Evolutionary conservation across 2,797 vertebrate genomes (phyloP), one percentile per base, ranked within the genome.

Genomic region (Morus bassanus): DNA sequence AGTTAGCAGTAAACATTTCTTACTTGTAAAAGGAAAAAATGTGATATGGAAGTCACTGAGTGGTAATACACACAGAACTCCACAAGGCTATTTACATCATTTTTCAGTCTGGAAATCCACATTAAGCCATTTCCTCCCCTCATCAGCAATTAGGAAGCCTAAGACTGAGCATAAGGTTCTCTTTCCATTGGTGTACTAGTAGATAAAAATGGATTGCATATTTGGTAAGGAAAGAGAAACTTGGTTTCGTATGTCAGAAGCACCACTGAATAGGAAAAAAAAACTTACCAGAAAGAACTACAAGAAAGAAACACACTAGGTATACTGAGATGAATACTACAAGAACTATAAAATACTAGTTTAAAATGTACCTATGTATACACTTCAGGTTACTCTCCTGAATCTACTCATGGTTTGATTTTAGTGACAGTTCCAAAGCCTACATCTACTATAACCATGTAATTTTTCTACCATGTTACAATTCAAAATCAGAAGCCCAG

Each of bases 71-170:
- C 81, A 50, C 19, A 57, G 67, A 80, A 82, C 79, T 85, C 63
- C 68, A 67, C 37, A 89, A 85, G 50, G 37, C 64, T 74, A 61
- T 61, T 94, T 75, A 74, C 60, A 77, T 57, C 2, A 91, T 57
- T 93, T 93, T 91, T 83, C 90, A 92, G 60, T 61, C 84, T 92
- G 60, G 56, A 93, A 95, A 96, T 64, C 11, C 50, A 83, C 45
- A 61, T 85, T 53, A 94, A 68, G 50, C 12, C 16, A 45, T 89
- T 91, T 92, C 78, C 61, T 89, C 31, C 37, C 43, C 30, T 83
- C 43, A 43, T 35, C 30, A 88, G 50, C 39, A 82, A 88, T 75
- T 60, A 83, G 45, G 43, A 83, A 79, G 27, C 7, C 28, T 46
- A 59, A 83, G 88, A 81, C 8, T 27, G 33, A 88, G 51, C 35